phyloP scores from a whole-genome alignment of 2,888 invertebrate species.

The Drosophila diplacantha region DNA sequence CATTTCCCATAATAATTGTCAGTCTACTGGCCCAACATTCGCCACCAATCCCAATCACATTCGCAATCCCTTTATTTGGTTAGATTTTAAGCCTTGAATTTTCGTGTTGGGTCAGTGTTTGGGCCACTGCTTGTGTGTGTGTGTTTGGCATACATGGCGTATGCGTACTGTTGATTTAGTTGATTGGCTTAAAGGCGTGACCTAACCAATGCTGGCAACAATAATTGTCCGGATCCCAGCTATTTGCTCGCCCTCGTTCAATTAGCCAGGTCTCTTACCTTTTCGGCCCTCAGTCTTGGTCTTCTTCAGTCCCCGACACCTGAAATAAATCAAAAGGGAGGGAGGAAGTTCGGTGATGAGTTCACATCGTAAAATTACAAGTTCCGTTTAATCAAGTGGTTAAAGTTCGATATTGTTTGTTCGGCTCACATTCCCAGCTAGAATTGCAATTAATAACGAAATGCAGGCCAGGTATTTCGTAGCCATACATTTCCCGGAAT shows the following conservation, averaged over 20 bases:
- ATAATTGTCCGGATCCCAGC: conserved; percentile 59
- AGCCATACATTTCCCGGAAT: background rate
- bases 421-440: background rate
- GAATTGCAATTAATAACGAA: conserved; percentile 25
- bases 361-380: conserved; percentile 18
- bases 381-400: conserved; percentile 28
- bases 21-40: conserved; percentile 14
- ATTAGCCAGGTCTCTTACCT: conserved; percentile 45
- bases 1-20: conserved; percentile 40
- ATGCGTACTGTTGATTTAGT: conserved; percentile 65
- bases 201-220: conserved; percentile 53
- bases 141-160: conserved; percentile 42
- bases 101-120: conserved; percentile 38
- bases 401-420: conserved; percentile 22
- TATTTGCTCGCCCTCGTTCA: conserved; percentile 50
- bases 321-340: conserved; percentile 10
- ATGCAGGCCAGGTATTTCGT: conserved; percentile 3
- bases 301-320: conserved; percentile 20
- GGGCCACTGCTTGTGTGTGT: conserved; percentile 21
- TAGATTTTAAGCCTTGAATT: conserved; percentile 56
- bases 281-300: conserved; percentile 6
- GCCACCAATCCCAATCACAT: conserved; percentile 3
- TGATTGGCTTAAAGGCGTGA: conserved; percentile 67
- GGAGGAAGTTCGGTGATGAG: conserved; percentile 23
- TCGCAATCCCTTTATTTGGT: conserved; percentile 28